These are phyloP conservation scores for Eurytemora carolleeae DNA, from an alignment of 1,140 invertebrate species.

Conservation along the genomic window DNA sequence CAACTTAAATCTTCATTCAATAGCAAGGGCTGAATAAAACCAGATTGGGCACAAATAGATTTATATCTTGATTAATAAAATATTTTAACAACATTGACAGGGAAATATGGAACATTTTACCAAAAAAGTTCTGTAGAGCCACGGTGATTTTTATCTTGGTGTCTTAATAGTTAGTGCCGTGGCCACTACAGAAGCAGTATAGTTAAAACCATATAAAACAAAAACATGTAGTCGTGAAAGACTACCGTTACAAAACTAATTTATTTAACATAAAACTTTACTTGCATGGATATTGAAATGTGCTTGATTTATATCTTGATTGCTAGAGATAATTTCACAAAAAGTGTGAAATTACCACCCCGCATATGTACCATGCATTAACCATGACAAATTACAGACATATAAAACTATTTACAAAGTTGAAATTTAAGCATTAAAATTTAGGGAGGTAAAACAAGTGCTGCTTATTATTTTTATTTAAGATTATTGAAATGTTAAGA, in stretches of 20 bases:
- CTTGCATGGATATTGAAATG: not conserved
- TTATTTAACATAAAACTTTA: not conserved
- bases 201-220: not conserved
- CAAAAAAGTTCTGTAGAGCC: not conserved
- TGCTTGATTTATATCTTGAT: not conserved
- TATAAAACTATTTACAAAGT: not conserved
- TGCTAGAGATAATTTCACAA: not conserved
- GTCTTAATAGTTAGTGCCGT: not conserved
- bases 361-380: not conserved
- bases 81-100: not conserved
- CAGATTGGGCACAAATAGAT: not conserved
- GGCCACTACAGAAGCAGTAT: not conserved
- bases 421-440: too few relatives aligned
- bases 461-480: too few relatives aligned
- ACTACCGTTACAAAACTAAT: not conserved
- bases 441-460: too few relatives aligned
- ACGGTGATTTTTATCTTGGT: not conserved
- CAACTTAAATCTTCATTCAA: not conserved
- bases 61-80: not conserved
- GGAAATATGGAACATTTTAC: not conserved
- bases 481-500: too few relatives aligned
- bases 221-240: not conserved
- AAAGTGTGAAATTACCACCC: not conserved
- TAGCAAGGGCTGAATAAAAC: not conserved
- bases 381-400: not conserved